Conservation (phyloP, 2,888 invertebrate genomes). For the Melolontha melolontha region DNA sequence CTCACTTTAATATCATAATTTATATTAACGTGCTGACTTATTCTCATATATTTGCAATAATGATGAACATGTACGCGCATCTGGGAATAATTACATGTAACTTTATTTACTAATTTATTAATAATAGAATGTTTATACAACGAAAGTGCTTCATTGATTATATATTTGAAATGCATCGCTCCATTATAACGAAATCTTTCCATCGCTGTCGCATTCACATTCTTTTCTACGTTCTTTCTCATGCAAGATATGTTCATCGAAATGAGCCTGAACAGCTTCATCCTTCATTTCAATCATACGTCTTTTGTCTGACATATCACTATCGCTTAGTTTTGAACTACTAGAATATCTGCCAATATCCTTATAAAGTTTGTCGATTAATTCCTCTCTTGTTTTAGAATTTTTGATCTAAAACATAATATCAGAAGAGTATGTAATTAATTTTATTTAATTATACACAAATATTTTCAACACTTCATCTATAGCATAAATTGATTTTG, state of each 20-base stretch:
- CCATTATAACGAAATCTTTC: constrained; percentile 17
- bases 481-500: no score
- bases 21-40: no score
- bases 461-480: no score
- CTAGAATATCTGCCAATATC: constrained; percentile 50
- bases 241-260: constrained; percentile 58
- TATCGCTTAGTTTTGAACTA: constrained; percentile 51
- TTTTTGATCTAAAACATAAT: constrained; percentile 54
- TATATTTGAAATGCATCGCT: no score
- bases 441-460: constrained; percentile 11
- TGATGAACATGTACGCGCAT: no score
- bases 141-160: no score
- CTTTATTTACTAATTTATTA: no score
- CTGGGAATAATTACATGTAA: no score
- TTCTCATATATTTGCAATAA: no score
- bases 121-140: no score
- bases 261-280: constrained; percentile 63
- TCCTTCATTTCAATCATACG: constrained; percentile 66
- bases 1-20: no score
- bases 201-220: constrained; percentile 46
- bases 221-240: constrained; percentile 37
- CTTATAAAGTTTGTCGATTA: constrained; percentile 55
- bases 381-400: constrained; percentile 59
- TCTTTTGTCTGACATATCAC: constrained; percentile 60
- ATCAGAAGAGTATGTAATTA: no score